phyloP scores from a whole-genome alignment of 2,113 vertebrate genomes.

The Sialia sialis region DNA sequence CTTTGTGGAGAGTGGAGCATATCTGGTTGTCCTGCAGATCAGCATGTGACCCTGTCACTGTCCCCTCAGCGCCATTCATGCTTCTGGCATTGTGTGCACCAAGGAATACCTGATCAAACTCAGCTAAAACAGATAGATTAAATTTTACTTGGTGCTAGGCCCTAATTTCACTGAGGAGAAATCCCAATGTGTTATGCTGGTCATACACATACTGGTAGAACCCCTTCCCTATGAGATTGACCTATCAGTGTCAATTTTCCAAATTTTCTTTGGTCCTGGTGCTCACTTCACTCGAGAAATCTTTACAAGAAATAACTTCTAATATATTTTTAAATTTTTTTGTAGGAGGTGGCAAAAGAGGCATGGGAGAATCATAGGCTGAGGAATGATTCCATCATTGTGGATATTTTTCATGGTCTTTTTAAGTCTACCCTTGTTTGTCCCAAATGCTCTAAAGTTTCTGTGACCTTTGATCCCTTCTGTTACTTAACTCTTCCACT shows the following conservation, averaged over 20 bases:
- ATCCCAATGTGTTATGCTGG: neutral
- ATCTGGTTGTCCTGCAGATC: neutral
- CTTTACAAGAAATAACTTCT: neutral
- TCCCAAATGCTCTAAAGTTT: slow-evolving; percentile 93
- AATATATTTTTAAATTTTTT: neutral
- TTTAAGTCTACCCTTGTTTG: slow-evolving; percentile 98
- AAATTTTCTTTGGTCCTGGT: neutral
- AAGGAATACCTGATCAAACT: neutral
- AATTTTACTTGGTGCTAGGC: neutral
- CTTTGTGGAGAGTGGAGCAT: neutral
- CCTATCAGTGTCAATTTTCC: neutral
- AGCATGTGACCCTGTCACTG: neutral
- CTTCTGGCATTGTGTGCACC: neutral
- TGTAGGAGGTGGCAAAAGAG: slow-evolving; percentile 94
- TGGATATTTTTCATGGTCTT: slow-evolving; percentile 98
- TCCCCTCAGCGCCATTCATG: neutral
- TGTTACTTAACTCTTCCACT: slow-evolving; percentile 96
- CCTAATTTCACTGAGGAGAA: neutral
- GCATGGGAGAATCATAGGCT: slow-evolving; percentile 98
- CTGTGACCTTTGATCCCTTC: slow-evolving; percentile 98
- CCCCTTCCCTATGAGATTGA: neutral
- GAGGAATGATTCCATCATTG: slow-evolving; percentile 97
- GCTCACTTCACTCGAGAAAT: neutral
- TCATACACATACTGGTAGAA: neutral
- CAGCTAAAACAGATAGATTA: neutral